Evolutionary conservation across 2,113 vertebrate species (phyloP).

Genomic region (Promerops cafer): DNA sequence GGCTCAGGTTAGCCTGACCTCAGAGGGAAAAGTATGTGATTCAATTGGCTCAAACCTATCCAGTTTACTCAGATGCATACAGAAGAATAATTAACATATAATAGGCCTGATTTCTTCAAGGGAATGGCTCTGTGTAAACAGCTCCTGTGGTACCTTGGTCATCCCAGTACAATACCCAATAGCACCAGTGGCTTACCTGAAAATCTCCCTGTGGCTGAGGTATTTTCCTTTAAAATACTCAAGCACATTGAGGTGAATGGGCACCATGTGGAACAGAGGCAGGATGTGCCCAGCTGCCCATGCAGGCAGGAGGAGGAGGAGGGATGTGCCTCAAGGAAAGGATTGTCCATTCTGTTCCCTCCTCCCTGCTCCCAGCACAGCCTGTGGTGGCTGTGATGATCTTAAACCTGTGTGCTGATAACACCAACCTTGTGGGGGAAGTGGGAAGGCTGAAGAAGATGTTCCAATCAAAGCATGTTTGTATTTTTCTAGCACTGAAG

Average conservation of each 20-base stretch:
- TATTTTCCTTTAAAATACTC: neutral
- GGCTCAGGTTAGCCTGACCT: slow-evolving; percentile 47
- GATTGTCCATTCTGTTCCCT: neutral
- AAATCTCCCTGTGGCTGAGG: neutral
- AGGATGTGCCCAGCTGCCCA: accelerated
- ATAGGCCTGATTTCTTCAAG: neutral
- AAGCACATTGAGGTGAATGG: neutral
- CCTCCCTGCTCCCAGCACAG: neutral
- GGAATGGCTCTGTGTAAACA: neutral
- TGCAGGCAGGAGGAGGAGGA: neutral
- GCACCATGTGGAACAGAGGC: neutral
- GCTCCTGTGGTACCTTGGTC: neutral
- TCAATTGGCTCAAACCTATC: neutral
- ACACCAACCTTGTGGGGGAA: too few relatives aligned
- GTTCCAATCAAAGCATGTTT: neutral
- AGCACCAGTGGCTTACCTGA: neutral
- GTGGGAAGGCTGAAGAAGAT: neutral
- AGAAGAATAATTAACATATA: slow-evolving; percentile 3
- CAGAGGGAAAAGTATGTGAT: neutral
- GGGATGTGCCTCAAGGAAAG: neutral
- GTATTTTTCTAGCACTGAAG: neutral
- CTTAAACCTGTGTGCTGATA: neutral
- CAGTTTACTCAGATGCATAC: neutral
- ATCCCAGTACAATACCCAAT: neutral
- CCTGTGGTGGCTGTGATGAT: neutral